A percentile compares a stretch with the other conserved stretches of the same genome.
Evolutionary conservation across 2,797 vertebrate genomes (phyloP).

Genomic region (Acropternis orthonyx): DNA sequence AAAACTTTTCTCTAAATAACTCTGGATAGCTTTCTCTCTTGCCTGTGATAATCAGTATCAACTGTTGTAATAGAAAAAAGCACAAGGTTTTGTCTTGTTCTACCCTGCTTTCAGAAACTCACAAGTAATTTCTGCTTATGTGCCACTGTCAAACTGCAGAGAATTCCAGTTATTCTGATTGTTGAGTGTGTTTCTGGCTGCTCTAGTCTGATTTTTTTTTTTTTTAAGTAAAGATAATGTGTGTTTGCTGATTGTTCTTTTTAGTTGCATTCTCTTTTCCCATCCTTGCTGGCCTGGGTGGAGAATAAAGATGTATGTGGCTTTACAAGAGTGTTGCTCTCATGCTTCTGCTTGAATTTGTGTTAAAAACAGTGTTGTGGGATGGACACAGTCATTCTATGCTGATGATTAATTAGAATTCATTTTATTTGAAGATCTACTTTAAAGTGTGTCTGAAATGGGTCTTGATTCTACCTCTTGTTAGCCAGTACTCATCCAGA

Average conservation of each 20-base stretch:
- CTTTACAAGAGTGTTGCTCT: background rate
- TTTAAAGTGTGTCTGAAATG: background rate
- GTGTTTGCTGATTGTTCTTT: constrained; percentile 31
- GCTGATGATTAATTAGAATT: background rate
- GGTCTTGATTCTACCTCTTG: background rate
- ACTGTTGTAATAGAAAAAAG: constrained; percentile 38
- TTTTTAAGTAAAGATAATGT: background rate
- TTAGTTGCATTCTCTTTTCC: constrained; percentile 36
- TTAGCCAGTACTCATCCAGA: background rate
- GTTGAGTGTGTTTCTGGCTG: constrained; percentile 23
- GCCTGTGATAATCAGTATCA: background rate
- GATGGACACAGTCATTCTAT: background rate
- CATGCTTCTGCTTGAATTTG: constrained; percentile 12
- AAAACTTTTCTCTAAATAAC: background rate
- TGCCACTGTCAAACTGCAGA: constrained; percentile 16
- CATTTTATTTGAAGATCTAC: background rate
- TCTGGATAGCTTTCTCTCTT: constrained; percentile 7
- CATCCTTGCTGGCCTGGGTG: constrained; percentile 55
- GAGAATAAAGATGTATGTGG: constrained; percentile 41
- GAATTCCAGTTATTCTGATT: constrained; percentile 11
- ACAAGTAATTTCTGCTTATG: background rate
- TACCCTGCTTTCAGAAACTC: background rate
- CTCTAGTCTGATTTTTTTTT: constrained; percentile 12
- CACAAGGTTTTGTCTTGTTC: constrained; percentile 54
- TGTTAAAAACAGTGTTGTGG: background rate